phyloP scores from a whole-genome alignment of 92 coral and sea anemone species.

The Epizoanthus rinbou region DNA sequence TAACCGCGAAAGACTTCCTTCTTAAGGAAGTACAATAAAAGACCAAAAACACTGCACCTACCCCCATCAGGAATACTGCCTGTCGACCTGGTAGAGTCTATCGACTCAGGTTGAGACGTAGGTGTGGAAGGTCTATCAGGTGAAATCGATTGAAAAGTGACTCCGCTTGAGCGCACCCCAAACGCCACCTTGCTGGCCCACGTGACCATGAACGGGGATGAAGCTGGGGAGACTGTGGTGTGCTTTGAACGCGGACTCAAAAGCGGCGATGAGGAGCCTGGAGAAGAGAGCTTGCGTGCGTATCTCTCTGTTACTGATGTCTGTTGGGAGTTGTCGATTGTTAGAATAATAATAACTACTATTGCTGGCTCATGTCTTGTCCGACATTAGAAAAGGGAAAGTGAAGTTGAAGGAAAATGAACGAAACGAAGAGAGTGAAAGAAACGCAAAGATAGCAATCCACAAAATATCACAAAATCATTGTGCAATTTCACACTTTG shows the following conservation, averaged over 20 bases:
- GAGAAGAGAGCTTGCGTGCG: conserved; percentile 28
- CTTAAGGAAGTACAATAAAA: no score
- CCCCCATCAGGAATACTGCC: neutral
- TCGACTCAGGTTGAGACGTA: conserved; percentile 14
- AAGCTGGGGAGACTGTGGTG: neutral
- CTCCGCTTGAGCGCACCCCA: conserved; percentile 36
- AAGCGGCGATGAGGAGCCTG: conserved; percentile 25
- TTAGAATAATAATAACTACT: neutral
- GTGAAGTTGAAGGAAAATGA: no score
- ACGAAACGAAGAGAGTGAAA: no score
- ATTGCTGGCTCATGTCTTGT: neutral
- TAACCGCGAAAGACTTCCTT: no score
- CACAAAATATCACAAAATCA: no score
- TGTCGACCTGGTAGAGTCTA: conserved; percentile 15
- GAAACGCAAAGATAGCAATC: no score
- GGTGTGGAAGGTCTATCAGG: conserved; percentile 38
- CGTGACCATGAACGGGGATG: conserved; percentile 57
- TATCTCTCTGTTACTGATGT: conserved; percentile 30
- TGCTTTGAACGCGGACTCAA: conserved; percentile 13
- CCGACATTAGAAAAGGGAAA: no score
- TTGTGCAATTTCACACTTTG: no score
- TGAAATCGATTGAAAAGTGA: neutral
- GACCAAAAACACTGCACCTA: neutral
- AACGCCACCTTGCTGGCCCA: conserved; percentile 71
- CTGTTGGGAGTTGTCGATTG: neutral